phyloP scores from a whole-genome alignment of 1,140 invertebrate genomes.

The Scaptodrosophila lebanonensis region DNA sequence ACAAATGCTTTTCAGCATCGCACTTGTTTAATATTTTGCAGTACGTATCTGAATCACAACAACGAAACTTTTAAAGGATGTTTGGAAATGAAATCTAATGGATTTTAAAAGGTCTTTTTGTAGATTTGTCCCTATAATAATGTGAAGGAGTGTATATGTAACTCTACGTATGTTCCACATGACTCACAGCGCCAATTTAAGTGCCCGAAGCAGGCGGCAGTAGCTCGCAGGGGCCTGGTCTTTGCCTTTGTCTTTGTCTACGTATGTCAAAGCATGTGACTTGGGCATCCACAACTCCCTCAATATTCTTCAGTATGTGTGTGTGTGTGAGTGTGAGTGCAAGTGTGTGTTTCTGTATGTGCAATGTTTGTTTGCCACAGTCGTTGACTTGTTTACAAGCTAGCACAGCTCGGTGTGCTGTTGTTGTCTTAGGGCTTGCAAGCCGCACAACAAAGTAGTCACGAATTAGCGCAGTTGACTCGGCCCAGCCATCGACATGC shows the following conservation, averaged over 20 bases:
- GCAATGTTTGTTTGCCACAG: slow-evolving; percentile 1
- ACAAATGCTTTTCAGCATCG: no score
- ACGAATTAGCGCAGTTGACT: slow-evolving; percentile 67
- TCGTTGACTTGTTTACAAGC: slow-evolving; percentile 1
- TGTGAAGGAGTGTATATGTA: no score
- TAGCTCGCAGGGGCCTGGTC: no score
- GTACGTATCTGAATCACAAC: no score
- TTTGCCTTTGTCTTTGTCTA: slow-evolving; percentile 22
- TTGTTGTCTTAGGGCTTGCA: slow-evolving; percentile 8
- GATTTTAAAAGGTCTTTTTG: no score
- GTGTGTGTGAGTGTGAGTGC: no score
- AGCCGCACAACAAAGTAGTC: slow-evolving; percentile 56
- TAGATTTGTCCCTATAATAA: no score
- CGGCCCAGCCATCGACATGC: slow-evolving; percentile 19
- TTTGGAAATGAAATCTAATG: no score
- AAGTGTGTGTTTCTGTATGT: neutral
- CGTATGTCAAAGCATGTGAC: slow-evolving; percentile 25
- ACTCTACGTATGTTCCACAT: slow-evolving; percentile 25
- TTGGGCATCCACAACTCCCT: slow-evolving; percentile 47
- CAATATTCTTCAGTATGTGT: slow-evolving; percentile 8
- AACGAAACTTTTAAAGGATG: no score
- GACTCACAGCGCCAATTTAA: slow-evolving; percentile 38
- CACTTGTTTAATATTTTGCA: no score
- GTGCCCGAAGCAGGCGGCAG: slow-evolving; percentile 32
- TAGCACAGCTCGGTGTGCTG: neutral